Conservation (phyloP, 2,888 invertebrate species). For the Hydraecia micacea region DNA sequence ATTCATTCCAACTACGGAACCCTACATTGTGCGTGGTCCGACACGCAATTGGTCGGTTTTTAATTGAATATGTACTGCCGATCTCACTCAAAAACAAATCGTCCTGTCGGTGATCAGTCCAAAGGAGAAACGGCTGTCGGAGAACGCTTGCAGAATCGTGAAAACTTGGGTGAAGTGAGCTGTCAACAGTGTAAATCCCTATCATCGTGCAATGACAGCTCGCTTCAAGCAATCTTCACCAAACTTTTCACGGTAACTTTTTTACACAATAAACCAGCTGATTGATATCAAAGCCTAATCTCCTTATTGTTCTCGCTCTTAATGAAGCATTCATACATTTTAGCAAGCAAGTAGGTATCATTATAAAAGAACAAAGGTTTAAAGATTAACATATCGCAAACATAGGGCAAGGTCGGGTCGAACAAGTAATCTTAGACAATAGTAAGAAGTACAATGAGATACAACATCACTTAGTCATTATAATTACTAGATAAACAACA, state of each 20-base stretch:
- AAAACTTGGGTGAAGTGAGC: background rate
- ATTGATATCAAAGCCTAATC: conserved; percentile 2
- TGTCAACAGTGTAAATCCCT: background rate
- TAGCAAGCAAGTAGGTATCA: conserved; percentile 8
- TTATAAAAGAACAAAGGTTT: conserved; percentile 44
- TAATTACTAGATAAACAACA: conserved; percentile 21
- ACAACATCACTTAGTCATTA: conserved; percentile 16
- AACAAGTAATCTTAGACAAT: conserved; percentile 41
- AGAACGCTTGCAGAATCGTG: too few relatives aligned
- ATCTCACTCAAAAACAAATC: too few relatives aligned
- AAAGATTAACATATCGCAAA: conserved; percentile 28
- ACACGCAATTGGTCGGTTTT: too few relatives aligned
- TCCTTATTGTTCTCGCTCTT: conserved; percentile 23
- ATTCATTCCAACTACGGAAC: too few relatives aligned
- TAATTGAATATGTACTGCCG: too few relatives aligned
- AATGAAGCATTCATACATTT: conserved; percentile 14
- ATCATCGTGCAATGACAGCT: background rate
- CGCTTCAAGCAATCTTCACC: background rate
- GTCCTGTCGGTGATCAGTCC: too few relatives aligned
- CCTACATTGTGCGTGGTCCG: too few relatives aligned
- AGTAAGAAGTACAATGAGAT: conserved; percentile 42
- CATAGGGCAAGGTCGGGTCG: conserved; percentile 37
- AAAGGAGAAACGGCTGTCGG: too few relatives aligned
- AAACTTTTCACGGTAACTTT: background rate
- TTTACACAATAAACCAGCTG: background rate